Conservation (phyloP, 1,140 invertebrate species). For the Euura saliciscinereae region DNA sequence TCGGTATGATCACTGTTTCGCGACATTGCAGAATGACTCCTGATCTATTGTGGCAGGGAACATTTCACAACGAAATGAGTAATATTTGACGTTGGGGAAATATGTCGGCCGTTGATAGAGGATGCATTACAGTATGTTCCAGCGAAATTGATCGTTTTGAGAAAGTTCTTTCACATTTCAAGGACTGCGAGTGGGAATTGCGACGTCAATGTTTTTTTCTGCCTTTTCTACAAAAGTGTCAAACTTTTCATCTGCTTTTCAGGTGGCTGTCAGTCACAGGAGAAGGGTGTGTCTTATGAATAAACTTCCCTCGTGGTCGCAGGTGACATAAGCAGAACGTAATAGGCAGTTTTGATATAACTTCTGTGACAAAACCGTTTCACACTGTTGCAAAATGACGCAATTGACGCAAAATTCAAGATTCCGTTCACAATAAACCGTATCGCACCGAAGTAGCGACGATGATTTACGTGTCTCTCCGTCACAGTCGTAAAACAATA, state of each 20-base stretch:
- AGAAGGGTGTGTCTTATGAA: background rate
- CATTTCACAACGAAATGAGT: too few species aligned
- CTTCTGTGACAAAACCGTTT: background rate
- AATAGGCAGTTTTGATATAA: constrained; percentile 6
- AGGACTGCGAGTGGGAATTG: background rate
- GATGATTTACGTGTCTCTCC: too few species aligned
- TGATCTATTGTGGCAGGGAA: too few species aligned
- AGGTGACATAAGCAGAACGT: constrained; percentile 6
- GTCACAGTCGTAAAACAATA: too few species aligned
- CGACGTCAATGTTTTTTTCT: background rate
- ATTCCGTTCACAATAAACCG: background rate
- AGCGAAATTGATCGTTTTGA: too few species aligned
- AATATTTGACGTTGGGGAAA: too few species aligned
- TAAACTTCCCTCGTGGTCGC: constrained; percentile 8
- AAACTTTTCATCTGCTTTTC: background rate
- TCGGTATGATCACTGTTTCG: too few species aligned
- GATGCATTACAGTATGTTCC: too few species aligned
- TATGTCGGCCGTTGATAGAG: too few species aligned
- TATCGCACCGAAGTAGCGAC: too few species aligned
- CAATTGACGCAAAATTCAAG: background rate
- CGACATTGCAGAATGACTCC: too few species aligned
- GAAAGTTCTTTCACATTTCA: too few species aligned
- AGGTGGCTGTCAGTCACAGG: background rate
- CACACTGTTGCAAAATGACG: background rate
- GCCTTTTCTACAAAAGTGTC: background rate